Percentiles rank a stretch among this genome's conserved stretches.
phyloP scores from a whole-genome alignment of 2,888 invertebrate genomes.

The Trypoxylon attenuatum region DNA sequence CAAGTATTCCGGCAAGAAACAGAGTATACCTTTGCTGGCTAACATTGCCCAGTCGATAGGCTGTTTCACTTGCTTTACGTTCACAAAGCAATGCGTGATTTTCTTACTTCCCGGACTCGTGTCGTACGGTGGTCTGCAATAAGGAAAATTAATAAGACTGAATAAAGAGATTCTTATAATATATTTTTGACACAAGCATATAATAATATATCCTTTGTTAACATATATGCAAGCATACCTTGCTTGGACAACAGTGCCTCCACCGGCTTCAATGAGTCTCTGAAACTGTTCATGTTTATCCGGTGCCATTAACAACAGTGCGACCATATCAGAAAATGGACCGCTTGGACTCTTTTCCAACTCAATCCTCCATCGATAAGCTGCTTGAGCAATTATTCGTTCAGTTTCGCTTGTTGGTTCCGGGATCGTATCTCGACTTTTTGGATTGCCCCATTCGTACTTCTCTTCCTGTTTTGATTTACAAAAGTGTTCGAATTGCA shows the following conservation, averaged over 20 bases:
- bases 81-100: constrained; percentile 85
- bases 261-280: constrained; percentile 86
- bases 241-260: constrained; percentile 80
- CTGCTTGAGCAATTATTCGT: constrained; percentile 78
- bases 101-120: constrained; percentile 65
- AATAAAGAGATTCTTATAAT: no score
- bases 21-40: constrained; percentile 77
- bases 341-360: constrained; percentile 73
- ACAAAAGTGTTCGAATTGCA: no score
- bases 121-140: constrained; percentile 69
- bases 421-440: constrained; percentile 76
- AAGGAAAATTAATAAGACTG: no score
- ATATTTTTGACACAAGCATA: no score
- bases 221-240: constrained; percentile 73
- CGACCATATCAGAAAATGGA: constrained; percentile 75
- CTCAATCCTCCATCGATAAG: constrained; percentile 82
- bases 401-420: constrained; percentile 73
- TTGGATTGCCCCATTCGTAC: constrained; percentile 90
- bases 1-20: constrained; percentile 80
- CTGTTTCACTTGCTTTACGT: constrained; percentile 75
- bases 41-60: constrained; percentile 78
- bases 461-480: constrained; percentile 81
- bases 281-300: constrained; percentile 79
- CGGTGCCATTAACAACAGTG: constrained; percentile 78
- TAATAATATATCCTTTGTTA: no score